Percentiles rank a stretch among this genome's conserved stretches.
phyloP scores from a whole-genome alignment of 2,113 vertebrate species.

The Stigmatopora nigra region DNA sequence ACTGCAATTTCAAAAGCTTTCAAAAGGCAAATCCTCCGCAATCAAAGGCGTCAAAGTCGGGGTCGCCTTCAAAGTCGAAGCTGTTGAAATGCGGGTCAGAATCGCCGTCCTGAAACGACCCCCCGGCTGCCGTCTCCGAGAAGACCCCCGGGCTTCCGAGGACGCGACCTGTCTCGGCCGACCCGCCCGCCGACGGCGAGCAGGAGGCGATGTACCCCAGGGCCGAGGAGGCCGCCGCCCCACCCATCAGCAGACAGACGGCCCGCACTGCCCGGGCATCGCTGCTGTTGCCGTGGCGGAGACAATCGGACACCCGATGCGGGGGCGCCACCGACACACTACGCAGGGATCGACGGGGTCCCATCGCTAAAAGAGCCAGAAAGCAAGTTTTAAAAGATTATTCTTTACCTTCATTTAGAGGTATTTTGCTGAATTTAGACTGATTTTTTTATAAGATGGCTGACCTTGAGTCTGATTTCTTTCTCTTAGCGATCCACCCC shows the following conservation, averaged over 20 bases:
- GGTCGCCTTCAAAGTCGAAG: slow-evolving; percentile 75
- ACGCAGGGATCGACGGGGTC: slow-evolving; percentile 25
- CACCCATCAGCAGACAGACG: slow-evolving; percentile 76
- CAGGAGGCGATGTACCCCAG: slow-evolving; percentile 73
- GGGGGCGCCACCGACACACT: slow-evolving; percentile 47
- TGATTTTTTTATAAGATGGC: too few species aligned
- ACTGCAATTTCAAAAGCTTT: neutral
- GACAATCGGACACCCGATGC: slow-evolving; percentile 66
- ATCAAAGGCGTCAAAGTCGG: slow-evolving; percentile 76
- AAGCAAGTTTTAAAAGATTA: neutral
- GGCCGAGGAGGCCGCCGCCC: slow-evolving; percentile 68
- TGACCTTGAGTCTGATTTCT: slow-evolving; percentile 45
- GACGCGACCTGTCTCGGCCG: slow-evolving; percentile 47
- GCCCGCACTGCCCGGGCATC: slow-evolving; percentile 71
- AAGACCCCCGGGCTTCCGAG: slow-evolving; percentile 39
- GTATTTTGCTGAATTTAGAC: too few species aligned
- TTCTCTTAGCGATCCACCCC: slow-evolving; percentile 55
- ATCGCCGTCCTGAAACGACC: slow-evolving; percentile 65
- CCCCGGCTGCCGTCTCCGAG: slow-evolving; percentile 59
- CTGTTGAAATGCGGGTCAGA: slow-evolving; percentile 66
- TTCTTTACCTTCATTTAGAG: neutral
- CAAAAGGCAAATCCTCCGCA: slow-evolving; percentile 77
- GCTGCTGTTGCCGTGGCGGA: slow-evolving; percentile 76
- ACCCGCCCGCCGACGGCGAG: slow-evolving; percentile 37
- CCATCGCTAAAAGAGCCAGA: slow-evolving; percentile 17